Evolutionary conservation across 1,140 invertebrate species (phyloP), one percentile per base, ranked within the genome.

Genomic region (Pinna nobilis): DNA sequence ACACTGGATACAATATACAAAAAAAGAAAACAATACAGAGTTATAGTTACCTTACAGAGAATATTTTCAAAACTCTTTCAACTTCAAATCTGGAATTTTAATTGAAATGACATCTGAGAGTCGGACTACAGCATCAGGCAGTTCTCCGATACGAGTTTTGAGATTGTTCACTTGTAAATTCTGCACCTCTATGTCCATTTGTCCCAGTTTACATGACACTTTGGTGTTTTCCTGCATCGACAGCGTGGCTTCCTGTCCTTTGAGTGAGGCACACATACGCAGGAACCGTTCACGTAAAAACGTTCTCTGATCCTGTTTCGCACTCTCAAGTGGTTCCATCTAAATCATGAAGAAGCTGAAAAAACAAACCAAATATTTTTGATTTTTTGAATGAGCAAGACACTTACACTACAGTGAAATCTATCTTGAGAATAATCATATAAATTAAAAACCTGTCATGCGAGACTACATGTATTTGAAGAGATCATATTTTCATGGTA

Each of bases 221-320:
- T 68, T 47, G 4, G 82, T 82, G 33, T 86, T 84, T 61, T 86
- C 82, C 44, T 82, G 81, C 76, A 88, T 79, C 4, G 49, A 65
- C 33, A 88, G 73, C 2, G 81, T 51, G 7, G 82, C 80, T 2
- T 70, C 47, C 39, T 78, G 80, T 33, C 81, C 82, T n/a, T 57
- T 74, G 35, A 86, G 9, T 18, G 73, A 59, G 4, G 80, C 80
- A 53, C 88, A 60, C 57, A 87, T 65, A 28, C 86, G 76, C 6
- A 89, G 68, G 74, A 87, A 89, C 59, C 85, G 73, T 65, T 88
- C 86, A 25, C 87, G 70, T 7, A 89, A 64, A 55, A 86, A 83
- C 44, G 85, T 83, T 55, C 85, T 60, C 39, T 81, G 72, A 44
- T 82, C 73, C 53, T 88, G 86, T 20, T 84, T 80, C 23, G 70